phyloP scores from a whole-genome alignment of 2,113 vertebrate species.

The Macrotus californicus region DNA sequence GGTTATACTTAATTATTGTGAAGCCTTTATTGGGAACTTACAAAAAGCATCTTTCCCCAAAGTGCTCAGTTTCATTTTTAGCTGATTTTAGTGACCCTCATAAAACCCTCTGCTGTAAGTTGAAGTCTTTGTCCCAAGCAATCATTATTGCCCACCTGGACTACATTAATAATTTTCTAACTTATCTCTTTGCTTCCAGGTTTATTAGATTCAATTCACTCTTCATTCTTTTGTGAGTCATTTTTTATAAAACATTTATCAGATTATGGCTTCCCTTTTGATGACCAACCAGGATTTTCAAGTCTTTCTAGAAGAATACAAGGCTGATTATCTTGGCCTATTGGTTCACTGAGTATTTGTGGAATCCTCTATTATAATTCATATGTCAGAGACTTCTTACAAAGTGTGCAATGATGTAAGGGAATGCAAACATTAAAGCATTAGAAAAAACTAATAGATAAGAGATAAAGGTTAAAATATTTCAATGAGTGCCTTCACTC shows the following conservation, averaged over 20 bases:
- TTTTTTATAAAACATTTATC: constrained; percentile 5
- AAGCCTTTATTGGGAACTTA: background rate
- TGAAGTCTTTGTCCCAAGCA: background rate
- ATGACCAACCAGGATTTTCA: background rate
- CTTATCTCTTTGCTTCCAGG: background rate
- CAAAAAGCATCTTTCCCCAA: background rate
- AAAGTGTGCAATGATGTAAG: background rate
- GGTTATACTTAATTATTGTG: background rate
- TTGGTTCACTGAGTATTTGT: background rate
- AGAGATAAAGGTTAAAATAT: background rate
- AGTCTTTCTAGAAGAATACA: background rate
- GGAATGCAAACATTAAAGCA: background rate
- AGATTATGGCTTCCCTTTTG: background rate
- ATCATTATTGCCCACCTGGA: background rate
- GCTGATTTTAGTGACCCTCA: background rate
- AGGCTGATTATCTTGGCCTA: background rate
- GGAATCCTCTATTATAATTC: background rate
- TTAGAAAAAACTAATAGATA: background rate
- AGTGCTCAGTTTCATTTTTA: background rate
- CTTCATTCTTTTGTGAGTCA: background rate
- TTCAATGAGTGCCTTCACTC: background rate
- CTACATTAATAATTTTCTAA: background rate
- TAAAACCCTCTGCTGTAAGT: background rate
- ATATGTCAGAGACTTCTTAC: background rate
- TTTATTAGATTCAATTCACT: constrained; percentile 22